A percentile compares a stretch with the other conserved stretches of the same genome.
Conservation (phyloP, 2,797 vertebrate genomes). For the Ctenochaetus hawaiiensis region DNA sequence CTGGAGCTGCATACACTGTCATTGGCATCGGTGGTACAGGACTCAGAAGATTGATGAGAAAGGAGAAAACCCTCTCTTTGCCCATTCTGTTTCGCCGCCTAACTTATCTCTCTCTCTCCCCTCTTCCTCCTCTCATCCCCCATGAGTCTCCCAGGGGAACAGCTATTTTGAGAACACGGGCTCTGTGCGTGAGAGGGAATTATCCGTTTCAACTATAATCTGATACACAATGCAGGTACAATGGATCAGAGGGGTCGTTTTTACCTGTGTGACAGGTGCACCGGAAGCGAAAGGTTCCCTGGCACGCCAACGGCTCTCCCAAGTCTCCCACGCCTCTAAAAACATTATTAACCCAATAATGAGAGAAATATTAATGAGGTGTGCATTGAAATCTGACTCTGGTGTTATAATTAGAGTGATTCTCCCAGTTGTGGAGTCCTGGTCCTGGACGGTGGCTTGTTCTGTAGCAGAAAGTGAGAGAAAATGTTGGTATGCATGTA, state of each 20-base stretch:
- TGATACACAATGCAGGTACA: slow-evolving; percentile 43
- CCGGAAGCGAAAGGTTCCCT: slow-evolving; percentile 43
- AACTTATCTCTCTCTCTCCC: slow-evolving; percentile 35
- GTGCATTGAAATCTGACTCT: slow-evolving; percentile 81
- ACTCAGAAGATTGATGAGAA: slow-evolving; percentile 76
- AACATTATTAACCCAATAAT: slow-evolving; percentile 79
- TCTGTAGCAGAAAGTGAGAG: slow-evolving; percentile 80
- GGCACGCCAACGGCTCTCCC: slow-evolving; percentile 42
- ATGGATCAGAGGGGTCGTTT: slow-evolving; percentile 37
- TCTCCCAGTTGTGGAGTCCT: slow-evolving; percentile 85
- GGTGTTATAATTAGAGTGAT: slow-evolving; percentile 84
- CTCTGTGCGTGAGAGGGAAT: slow-evolving; percentile 62
- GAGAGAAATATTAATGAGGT: slow-evolving; percentile 80
- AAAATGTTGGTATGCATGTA: slow-evolving; percentile 87
- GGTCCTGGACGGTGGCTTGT: slow-evolving; percentile 83
- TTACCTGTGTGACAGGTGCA: slow-evolving; percentile 62
- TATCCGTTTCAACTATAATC: slow-evolving; percentile 65
- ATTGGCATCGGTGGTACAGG: slow-evolving; percentile 59
- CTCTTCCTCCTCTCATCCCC: slow-evolving; percentile 36
- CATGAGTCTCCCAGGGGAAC: slow-evolving; percentile 55
- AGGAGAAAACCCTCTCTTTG: slow-evolving; percentile 55
- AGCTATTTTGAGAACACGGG: slow-evolving; percentile 75
- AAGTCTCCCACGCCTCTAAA: slow-evolving; percentile 61
- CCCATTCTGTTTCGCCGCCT: slow-evolving; percentile 24
- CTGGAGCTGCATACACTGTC: slow-evolving; percentile 28